These are phyloP conservation scores for Petrosia ficiformis DNA, from an alignment of 37 sponge, comb jelly and placozoan genomes.

Conservation along the genomic window DNA sequence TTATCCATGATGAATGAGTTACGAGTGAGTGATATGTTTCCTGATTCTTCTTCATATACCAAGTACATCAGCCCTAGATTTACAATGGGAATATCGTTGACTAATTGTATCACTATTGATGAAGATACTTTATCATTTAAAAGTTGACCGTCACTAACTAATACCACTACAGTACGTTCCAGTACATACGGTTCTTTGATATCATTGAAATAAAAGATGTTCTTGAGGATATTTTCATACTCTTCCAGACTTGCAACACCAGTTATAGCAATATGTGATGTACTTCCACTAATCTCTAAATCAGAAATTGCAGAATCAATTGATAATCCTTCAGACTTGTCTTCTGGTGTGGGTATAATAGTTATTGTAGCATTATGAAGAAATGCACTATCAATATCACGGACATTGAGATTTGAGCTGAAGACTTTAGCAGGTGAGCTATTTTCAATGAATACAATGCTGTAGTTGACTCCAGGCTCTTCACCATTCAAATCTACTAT, in stretches of 20 bases:
- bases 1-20: slow-evolving; percentile 8
- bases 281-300: background rate
- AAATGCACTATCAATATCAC: slow-evolving; percentile 52
- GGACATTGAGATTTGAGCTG: slow-evolving; percentile 7
- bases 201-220: slow-evolving; percentile 47
- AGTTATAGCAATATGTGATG: background rate
- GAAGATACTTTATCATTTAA: slow-evolving; percentile 21
- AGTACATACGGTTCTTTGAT: slow-evolving; percentile 50
- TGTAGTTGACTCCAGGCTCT: slow-evolving; percentile 31
- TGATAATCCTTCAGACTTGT: slow-evolving; percentile 31
- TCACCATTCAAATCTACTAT: slow-evolving; percentile 69
- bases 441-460: slow-evolving; percentile 33
- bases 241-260: slow-evolving; percentile 22
- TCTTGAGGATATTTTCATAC: slow-evolving; percentile 16
- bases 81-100: slow-evolving; percentile 47
- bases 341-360: slow-evolving; percentile 2
- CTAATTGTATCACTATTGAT: slow-evolving; percentile 14
- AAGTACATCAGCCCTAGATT: background rate
- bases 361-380: slow-evolving; percentile 4
- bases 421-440: slow-evolving; percentile 12
- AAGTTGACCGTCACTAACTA: slow-evolving; percentile 40
- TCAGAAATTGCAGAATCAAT: background rate
- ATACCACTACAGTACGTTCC: slow-evolving; percentile 3
- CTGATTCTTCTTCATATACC: slow-evolving; percentile 31
- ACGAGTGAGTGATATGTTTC: slow-evolving; percentile 16